Percentiles rank a stretch among this genome's conserved stretches.
phyloP scores from a whole-genome alignment of 2,888 invertebrate species.

The Nymphalis c-album region DNA sequence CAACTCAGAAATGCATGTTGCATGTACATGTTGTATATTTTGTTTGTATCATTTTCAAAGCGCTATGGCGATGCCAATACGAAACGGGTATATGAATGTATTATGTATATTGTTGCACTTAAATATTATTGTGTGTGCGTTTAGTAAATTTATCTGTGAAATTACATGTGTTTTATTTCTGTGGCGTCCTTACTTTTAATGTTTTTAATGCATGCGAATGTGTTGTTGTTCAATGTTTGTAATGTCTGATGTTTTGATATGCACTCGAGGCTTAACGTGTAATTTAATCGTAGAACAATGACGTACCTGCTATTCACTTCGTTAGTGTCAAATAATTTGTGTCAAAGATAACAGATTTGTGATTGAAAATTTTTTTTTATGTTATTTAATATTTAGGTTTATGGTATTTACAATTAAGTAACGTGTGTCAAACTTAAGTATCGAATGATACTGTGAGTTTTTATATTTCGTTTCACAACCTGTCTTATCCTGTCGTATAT shows the following conservation, averaged over 20 bases:
- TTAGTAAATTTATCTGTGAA: slow-evolving; percentile 32
- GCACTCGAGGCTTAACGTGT: too few relatives aligned
- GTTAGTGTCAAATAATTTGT: too few relatives aligned
- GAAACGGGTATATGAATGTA: slow-evolving; percentile 62
- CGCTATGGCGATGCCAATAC: slow-evolving; percentile 41
- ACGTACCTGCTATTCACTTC: too few relatives aligned
- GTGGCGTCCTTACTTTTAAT: background rate
- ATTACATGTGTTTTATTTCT: slow-evolving; percentile 26
- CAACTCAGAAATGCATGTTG: slow-evolving; percentile 20
- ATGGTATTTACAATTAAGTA: too few relatives aligned
- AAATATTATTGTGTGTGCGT: slow-evolving; percentile 40
- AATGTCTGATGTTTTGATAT: background rate
- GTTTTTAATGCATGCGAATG: background rate
- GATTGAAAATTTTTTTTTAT: too few relatives aligned
- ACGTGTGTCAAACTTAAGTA: too few relatives aligned
- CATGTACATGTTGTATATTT: slow-evolving; percentile 24
- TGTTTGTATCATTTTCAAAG: slow-evolving; percentile 2
- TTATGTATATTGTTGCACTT: slow-evolving; percentile 49
- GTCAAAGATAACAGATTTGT: too few relatives aligned
- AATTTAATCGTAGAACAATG: too few relatives aligned
- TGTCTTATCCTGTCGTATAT: too few relatives aligned
- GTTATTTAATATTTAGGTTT: too few relatives aligned
- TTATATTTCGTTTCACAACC: too few relatives aligned
- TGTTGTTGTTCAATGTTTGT: background rate
- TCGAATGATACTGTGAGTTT: too few relatives aligned